Conservation (phyloP, 2,113 vertebrate species). For the Nipponia nippon region DNA sequence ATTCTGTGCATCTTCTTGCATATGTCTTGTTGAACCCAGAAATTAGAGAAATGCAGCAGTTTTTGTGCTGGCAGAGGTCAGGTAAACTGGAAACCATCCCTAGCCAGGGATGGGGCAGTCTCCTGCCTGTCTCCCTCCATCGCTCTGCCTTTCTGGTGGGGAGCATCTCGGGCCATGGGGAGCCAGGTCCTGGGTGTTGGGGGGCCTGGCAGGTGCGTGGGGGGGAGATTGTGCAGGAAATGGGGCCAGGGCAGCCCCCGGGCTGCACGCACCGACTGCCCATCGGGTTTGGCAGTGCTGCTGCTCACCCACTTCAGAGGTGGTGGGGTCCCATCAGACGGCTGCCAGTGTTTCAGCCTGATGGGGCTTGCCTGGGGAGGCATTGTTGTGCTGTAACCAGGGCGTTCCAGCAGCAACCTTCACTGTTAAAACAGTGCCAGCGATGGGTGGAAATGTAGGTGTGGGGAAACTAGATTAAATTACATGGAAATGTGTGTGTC, state of each 20-base stretch:
- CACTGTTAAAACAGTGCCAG: not conserved
- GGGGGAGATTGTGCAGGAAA: not conserved
- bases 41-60: not conserved
- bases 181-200: not conserved
- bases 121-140: not conserved
- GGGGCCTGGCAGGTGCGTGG: fast-evolving
- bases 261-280: not conserved
- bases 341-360: not conserved
- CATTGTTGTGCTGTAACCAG: not conserved
- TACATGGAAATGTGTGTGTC: not conserved
- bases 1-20: fast-evolving
- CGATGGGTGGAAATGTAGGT: not conserved
- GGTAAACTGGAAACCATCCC: not conserved
- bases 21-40: not conserved
- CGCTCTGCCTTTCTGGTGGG: not conserved
- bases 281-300: not conserved
- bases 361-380: not conserved
- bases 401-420: fast-evolving
- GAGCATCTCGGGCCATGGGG: not conserved
- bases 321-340: not conserved
- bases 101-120: not conserved
- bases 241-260: not conserved
- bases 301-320: not conserved
- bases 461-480: not conserved
- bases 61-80: not conserved